Percentiles rank a stretch among this genome's conserved stretches.
phyloP scores from a whole-genome alignment of 2,888 invertebrate genomes.

The Drosophila stalkeri region DNA sequence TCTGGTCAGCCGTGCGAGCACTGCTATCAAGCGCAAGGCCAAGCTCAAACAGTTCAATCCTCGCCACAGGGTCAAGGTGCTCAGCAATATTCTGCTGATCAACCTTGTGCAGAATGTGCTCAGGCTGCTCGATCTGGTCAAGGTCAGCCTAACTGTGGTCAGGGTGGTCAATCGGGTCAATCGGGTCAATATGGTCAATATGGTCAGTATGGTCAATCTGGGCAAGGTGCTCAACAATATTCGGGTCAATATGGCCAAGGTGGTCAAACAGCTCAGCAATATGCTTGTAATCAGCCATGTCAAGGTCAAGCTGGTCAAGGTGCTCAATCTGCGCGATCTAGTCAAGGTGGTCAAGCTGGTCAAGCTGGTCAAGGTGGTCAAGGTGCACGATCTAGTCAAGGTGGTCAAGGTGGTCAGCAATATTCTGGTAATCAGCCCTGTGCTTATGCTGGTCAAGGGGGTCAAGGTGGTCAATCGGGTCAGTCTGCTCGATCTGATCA shows the following conservation, averaged over 20 bases:
- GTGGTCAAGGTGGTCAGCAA: not conserved
- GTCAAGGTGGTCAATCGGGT: not conserved
- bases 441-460: not conserved
- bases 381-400: not conserved
- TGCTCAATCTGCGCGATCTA: not conserved
- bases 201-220: not conserved
- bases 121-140: not conserved
- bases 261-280: not conserved
- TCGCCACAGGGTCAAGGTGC: not conserved
- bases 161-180: not conserved
- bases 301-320: not conserved
- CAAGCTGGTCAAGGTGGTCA: not conserved
- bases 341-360: not conserved
- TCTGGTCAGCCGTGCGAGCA: not conserved
- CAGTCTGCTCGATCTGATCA: not conserved
- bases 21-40: too few relatives aligned
- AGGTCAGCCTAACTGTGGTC: not conserved
- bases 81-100: constrained; percentile 1
- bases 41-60: not conserved
- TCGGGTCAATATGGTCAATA: not conserved
- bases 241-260: not conserved
- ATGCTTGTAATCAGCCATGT: too few relatives aligned
- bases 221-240: not conserved
- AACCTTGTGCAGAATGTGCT: not conserved
- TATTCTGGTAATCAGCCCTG: not conserved